Evolutionary conservation across 2,888 invertebrate genomes (phyloP), one percentile per base, ranked within the genome.

Genomic region (Parnassius smintheus): DNA sequence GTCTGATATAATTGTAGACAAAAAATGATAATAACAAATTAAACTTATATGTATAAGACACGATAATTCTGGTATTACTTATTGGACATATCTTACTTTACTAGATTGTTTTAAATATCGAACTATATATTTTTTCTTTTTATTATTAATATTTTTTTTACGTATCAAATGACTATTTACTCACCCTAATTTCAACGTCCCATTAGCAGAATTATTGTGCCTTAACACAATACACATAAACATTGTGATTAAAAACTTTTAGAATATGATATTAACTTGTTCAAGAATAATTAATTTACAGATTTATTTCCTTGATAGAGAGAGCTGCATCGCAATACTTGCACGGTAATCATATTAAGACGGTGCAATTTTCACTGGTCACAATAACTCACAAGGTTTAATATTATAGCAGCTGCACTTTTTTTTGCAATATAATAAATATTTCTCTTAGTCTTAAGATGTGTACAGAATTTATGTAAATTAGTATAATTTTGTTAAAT

Each of bases 201-300:
- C 7, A 41, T 59, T 46, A 9, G 50, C 61, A 56, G 56, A 46
- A 51, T 61, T 59, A 64, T 59, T 64, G 64, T 64, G 59, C 59
- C 56, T 59, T 64, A 59, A 52, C 13, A 13, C 42, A 61, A 56
- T 51, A 61, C 61, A 61, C 55, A 13, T 8, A n/a, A 49, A 11
- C 18, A 18, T 25, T 7, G 18, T 41, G 49, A 7, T 1, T 35
- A n/a, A n/a, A 46, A 2, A 46, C 10, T 46, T 41, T 56, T 18
- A 18, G 18, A 18, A 18, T 18, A 18, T 18, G 18, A 50, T 11
- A 13, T 57, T 42, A 25, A 49, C 25, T 12, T 49, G 41, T 55
- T 46, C 35, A 41, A 44, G 42, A 48, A 42, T 60, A 22, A 9
- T 13, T 42, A 9, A 2, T 53, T 49, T 46, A 9, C 53, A 18